phyloP scores from a whole-genome alignment of 37 sponge, comb jelly and placozoan genomes.

The Beroe ovata region DNA sequence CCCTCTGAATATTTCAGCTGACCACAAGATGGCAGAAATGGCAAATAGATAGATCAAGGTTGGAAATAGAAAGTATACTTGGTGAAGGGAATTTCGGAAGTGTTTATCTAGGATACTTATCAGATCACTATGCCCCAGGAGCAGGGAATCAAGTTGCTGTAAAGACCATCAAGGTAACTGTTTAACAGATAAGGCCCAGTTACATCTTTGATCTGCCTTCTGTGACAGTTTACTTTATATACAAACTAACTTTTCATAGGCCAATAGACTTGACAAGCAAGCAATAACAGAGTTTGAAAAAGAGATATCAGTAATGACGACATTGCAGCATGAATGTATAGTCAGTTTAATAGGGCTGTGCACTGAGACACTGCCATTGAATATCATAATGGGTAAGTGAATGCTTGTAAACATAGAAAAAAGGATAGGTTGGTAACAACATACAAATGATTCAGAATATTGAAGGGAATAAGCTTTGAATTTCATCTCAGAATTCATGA shows the following conservation, averaged over 20 bases:
- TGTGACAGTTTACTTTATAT: too few relatives aligned
- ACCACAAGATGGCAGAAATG: background rate
- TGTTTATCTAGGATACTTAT: constrained; percentile 16
- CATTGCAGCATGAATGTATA: constrained; percentile 23
- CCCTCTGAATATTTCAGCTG: background rate
- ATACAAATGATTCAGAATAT: background rate
- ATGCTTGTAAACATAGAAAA: background rate
- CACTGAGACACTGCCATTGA: constrained; percentile 36
- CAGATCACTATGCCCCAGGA: background rate
- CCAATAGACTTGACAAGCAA: constrained; percentile 18
- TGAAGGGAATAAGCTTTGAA: too few relatives aligned
- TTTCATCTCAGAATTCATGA: constrained; percentile 39
- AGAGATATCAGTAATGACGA: constrained; percentile 28
- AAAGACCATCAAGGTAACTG: constrained; percentile 50
- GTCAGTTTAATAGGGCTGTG: constrained; percentile 55
- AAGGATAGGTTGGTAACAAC: background rate
- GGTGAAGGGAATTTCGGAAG: constrained; percentile 64
- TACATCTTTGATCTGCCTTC: too few relatives aligned
- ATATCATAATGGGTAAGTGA: constrained; percentile 57
- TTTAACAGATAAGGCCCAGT: too few relatives aligned
- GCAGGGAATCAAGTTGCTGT: constrained; percentile 6
- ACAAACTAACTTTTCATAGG: constrained; percentile 13
- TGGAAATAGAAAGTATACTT: background rate
- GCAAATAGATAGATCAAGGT: background rate
- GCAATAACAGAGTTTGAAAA: constrained; percentile 60